Evolutionary conservation across 2,888 invertebrate genomes (phyloP).

Genomic region (Agrilus biguttatus): DNA sequence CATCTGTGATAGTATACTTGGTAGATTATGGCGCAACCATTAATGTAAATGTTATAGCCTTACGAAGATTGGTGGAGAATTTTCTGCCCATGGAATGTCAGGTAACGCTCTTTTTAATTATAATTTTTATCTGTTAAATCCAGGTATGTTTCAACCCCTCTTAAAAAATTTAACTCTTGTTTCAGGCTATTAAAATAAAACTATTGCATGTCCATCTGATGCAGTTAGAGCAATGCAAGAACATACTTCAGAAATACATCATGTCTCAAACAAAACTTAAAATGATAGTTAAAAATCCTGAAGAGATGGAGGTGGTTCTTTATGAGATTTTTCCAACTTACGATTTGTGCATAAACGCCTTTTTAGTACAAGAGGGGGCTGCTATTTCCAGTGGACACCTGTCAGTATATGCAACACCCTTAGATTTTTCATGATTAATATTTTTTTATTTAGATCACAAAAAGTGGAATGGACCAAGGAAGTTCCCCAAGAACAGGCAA

Average conservation of each 20-base stretch:
- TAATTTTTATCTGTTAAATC: not conserved
- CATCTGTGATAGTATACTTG: slow-evolving; percentile 40
- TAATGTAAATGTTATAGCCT: slow-evolving; percentile 33
- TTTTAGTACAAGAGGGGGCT: slow-evolving; percentile 34
- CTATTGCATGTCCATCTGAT: too few species aligned
- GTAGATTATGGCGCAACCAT: slow-evolving; percentile 48
- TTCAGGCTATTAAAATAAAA: too few species aligned
- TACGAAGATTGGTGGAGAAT: slow-evolving; percentile 34
- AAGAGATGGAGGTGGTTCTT: slow-evolving; percentile 27
- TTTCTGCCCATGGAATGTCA: slow-evolving; percentile 21
- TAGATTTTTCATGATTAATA: not conserved
- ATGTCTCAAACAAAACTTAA: not conserved
- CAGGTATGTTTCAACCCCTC: too few species aligned
- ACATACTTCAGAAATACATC: too few species aligned
- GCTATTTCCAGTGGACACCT: slow-evolving; percentile 36
- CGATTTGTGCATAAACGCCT: slow-evolving; percentile 37
- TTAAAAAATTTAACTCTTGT: too few species aligned
- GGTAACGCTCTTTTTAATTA: slow-evolving; percentile 12
- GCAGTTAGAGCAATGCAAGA: too few species aligned
- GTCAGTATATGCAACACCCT: slow-evolving; percentile 23
- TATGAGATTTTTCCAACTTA: slow-evolving; percentile 23
- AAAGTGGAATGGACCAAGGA: slow-evolving; percentile 32
- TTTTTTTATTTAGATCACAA: slow-evolving; percentile 15
- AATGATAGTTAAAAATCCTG: slow-evolving; percentile 25
- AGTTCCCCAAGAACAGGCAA: slow-evolving; percentile 7